phyloP scores from a whole-genome alignment of 1,140 invertebrate species.

The Apis florea region DNA sequence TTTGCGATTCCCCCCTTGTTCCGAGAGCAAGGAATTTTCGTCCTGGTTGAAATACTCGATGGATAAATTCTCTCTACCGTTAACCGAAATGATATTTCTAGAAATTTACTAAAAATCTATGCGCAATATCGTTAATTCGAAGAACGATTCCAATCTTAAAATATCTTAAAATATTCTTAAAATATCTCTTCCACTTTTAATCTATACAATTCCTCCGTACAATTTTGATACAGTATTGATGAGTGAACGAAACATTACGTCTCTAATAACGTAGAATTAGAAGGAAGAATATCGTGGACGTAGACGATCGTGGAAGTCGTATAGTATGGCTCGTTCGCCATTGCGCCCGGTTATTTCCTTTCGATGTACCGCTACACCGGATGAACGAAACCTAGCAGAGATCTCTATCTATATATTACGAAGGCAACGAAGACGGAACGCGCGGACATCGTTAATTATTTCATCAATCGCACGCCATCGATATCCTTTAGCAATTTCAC shows the following conservation, averaged over 20 bases:
- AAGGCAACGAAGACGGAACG: conserved; percentile 14
- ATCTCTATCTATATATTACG: conserved; percentile 18
- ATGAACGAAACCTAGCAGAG: conserved; percentile 46
- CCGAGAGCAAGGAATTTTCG: background rate
- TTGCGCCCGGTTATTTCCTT: conserved; percentile 46
- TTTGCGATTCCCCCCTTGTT: conserved; percentile 1
- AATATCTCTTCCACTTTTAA: too few relatives aligned
- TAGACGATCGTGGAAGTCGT: conserved; percentile 43
- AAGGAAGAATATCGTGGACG: conserved; percentile 10
- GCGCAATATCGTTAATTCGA: background rate
- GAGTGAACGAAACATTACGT: background rate
- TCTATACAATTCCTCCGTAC: background rate
- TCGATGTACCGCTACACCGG: conserved; percentile 59
- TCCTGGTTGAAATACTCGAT: background rate
- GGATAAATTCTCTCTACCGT: background rate
- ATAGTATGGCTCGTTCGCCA: conserved; percentile 34
- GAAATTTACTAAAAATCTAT: background rate
- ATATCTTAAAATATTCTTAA: too few relatives aligned
- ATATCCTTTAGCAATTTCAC: conserved; percentile 10
- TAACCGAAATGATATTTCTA: background rate
- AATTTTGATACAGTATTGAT: background rate
- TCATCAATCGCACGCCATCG: conserved; percentile 9
- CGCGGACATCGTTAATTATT: conserved; percentile 37
- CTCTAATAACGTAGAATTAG: conserved; percentile 24
- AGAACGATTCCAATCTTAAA: background rate